These are phyloP conservation scores for Cyphomyrmex costatus DNA, from an alignment of 1,140 invertebrate genomes.

Conservation along the genomic window DNA sequence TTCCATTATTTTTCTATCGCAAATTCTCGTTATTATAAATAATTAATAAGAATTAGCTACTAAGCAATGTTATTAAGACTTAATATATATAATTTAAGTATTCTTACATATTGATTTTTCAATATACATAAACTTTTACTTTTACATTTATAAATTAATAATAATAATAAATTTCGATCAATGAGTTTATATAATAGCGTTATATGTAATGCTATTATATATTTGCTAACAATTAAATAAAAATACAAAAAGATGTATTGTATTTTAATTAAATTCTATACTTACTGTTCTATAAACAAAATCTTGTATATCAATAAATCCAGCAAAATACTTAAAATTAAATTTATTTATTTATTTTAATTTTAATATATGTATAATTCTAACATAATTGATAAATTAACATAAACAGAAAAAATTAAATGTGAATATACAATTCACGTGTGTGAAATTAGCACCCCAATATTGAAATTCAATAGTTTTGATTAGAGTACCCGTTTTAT, in stretches of 20 bases:
- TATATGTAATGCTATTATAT: too few relatives aligned
- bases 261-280: slow-evolving; percentile 11
- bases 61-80: not conserved
- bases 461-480: too few relatives aligned
- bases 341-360: not conserved
- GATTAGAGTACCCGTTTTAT: too few relatives aligned
- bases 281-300: not conserved
- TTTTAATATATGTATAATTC: not conserved
- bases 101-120: not conserved
- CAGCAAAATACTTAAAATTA: not conserved
- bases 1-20: not conserved
- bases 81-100: not conserved
- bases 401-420: not conserved
- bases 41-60: not conserved
- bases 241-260: slow-evolving; percentile 13
- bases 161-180: not conserved
- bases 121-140: not conserved
- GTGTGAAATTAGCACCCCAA: too few relatives aligned
- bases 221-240: not conserved
- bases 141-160: not conserved
- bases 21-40: not conserved
- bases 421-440: not conserved
- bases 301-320: not conserved
- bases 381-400: not conserved
- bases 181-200: not conserved